A percentile compares a stretch with the other conserved stretches of the same genome.
These are phyloP conservation scores for Myzus persicae DNA, from an alignment of 1,140 invertebrate species.

Conservation along the genomic window DNA sequence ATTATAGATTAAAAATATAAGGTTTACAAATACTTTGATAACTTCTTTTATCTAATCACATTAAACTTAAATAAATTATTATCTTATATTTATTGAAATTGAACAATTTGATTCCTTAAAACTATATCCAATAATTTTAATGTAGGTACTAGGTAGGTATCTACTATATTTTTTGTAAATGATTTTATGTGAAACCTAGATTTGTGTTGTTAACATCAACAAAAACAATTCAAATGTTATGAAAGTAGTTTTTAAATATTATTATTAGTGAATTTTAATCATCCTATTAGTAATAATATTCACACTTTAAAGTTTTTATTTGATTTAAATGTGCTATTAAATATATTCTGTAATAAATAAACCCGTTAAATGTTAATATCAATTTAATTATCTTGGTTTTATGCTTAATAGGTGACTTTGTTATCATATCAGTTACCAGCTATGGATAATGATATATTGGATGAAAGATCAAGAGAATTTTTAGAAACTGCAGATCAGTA, in stretches of 20 bases:
- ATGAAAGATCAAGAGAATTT: conserved; percentile 54
- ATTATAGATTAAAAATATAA: not conserved
- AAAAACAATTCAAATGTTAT: not conserved
- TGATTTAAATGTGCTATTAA: not conserved
- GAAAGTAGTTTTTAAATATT: not conserved
- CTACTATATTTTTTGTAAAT: not conserved
- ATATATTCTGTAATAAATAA: not conserved
- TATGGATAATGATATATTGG: conserved; percentile 55
- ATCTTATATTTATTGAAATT: not conserved
- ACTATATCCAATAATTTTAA: not conserved
- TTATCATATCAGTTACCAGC: not conserved
- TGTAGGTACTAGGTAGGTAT: not conserved
- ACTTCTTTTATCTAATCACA: not conserved
- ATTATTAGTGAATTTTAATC: not conserved
- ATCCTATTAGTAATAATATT: not conserved
- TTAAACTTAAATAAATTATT: not conserved
- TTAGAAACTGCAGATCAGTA: conserved; percentile 56
- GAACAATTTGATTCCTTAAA: not conserved
- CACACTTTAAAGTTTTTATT: not conserved
- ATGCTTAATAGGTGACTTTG: not conserved
- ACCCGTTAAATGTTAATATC: not conserved
- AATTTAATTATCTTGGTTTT: not conserved
- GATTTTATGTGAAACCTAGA: no score
- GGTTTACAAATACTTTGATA: not conserved
- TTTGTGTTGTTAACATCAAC: no score